Evolutionary conservation across 2,888 invertebrate genomes (phyloP), one percentile per base, ranked within the genome.

Genomic region (Agrotis puta): DNA sequence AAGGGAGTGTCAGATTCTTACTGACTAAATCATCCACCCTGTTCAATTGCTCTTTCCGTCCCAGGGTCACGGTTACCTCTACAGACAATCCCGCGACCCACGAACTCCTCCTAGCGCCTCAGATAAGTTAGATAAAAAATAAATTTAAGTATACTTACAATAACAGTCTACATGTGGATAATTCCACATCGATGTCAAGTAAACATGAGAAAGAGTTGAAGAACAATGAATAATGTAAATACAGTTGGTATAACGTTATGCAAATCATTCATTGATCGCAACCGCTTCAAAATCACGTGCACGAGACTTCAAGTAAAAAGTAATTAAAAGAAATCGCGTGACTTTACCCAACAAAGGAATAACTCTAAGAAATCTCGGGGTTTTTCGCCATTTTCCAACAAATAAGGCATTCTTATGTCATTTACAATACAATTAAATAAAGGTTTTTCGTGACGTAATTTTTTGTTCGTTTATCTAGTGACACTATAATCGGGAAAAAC

Each of bases 251-350:
- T 39, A 39, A 39, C 39, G 20, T n/a, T 39, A 24, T 14, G 7
- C n/a, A 48, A 18, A 18, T 18, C 14, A 54, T 1, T 33, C 9
- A 33, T 33, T 59, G 5, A 54, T n/a, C 5, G 6, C 5, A 64
- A 57, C 76, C 48, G 68, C 57, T 50, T 50, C 33, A 14, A 7
- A 9, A 47, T 18, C 53, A 59, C 70, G 70, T 53, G 70, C 59
- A 54, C 53, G 33, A 59, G 53, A 54, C 53, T 54, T 43, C 39
- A 76, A 18, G 24, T 69, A 45, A 48, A 58, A 54, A 48, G 18
- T 48, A 27, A 54, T 74, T 33, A 39, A 43, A 50, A 39, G 6
- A 16, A 53, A 47, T 80, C 80, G 67, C 80, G 68, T 74, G 80
- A 80, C 59, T 51, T 33, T 18, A 27, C 39, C 11, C 11, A n/a